phyloP scores from a whole-genome alignment of 2,113 vertebrate species.

The Triplophysa dalaica region DNA sequence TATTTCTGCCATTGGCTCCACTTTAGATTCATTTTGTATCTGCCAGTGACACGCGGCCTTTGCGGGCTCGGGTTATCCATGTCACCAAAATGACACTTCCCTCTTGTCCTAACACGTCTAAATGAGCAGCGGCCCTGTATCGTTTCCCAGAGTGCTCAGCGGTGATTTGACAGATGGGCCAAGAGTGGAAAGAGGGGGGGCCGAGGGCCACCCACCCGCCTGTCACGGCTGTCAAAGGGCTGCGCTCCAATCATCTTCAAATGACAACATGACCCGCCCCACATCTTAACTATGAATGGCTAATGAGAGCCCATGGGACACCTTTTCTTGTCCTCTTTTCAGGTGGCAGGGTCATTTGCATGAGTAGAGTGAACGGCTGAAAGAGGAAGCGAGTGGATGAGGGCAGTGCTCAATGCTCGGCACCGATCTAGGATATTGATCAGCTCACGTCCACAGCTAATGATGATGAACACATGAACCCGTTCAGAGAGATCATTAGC shows the following conservation, averaged over 20 bases:
- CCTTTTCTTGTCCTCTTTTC: constrained; percentile 40
- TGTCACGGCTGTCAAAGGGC: constrained; percentile 55
- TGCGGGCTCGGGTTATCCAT: constrained; percentile 38
- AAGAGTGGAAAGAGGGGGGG: constrained; percentile 40
- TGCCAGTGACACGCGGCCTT: constrained; percentile 38
- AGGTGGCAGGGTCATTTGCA: constrained; percentile 49
- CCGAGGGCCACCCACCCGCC: constrained; percentile 48
- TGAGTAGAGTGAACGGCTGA: constrained; percentile 11
- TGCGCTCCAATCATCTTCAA: constrained; percentile 50
- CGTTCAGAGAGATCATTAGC: constrained; percentile 28
- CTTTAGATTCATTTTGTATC: constrained; percentile 37
- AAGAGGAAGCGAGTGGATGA: constrained; percentile 8
- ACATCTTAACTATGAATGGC: constrained; percentile 49
- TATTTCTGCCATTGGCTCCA: constrained; percentile 11
- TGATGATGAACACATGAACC: constrained; percentile 44
- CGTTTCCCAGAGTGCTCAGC: constrained; percentile 35
- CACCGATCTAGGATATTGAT: constrained; percentile 35
- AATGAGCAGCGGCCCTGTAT: constrained; percentile 48
- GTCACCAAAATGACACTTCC: constrained; percentile 52
- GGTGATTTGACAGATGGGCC: constrained; percentile 54
- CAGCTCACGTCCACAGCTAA: constrained; percentile 37
- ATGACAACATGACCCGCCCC: constrained; percentile 50
- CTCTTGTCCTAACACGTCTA: constrained; percentile 51
- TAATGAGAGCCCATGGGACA: constrained; percentile 55
- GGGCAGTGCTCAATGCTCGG: neutral